phyloP scores from a whole-genome alignment of 2,888 invertebrate genomes.

The Lissocephala sabroskyi region DNA sequence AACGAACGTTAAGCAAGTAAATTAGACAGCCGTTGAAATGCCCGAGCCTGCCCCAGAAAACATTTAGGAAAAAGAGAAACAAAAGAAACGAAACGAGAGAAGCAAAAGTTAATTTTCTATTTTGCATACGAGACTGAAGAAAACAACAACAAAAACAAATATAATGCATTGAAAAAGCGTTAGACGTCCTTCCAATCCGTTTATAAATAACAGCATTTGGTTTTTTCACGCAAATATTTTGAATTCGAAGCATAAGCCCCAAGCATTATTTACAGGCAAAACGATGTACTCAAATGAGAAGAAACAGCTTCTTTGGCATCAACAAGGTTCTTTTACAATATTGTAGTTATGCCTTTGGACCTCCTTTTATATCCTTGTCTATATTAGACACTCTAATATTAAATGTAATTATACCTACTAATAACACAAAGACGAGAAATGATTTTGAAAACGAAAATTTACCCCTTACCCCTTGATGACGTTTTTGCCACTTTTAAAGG shows the following conservation, averaged over 20 bases:
- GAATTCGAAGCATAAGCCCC: no score
- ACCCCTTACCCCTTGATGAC: no score
- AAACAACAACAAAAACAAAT: no score
- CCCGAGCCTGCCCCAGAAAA: neutral
- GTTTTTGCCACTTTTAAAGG: no score
- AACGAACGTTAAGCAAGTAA: constrained; percentile 18
- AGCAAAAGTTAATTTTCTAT: constrained; percentile 49
- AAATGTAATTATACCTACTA: no score
- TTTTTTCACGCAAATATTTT: no score
- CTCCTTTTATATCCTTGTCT: constrained; percentile 53
- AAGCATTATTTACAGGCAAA: constrained; percentile 39
- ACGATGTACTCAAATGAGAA: constrained; percentile 13
- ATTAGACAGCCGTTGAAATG: neutral
- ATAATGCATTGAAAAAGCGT: constrained; percentile 37
- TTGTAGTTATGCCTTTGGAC: constrained; percentile 37
- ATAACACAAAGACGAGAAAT: constrained; percentile 18
- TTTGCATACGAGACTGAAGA: constrained; percentile 57
- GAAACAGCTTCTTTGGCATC: constrained; percentile 41
- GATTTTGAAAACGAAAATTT: no score
- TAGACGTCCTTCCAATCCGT: no score
- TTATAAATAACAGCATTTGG: no score
- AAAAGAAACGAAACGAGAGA: constrained; percentile 27
- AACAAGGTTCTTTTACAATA: neutral
- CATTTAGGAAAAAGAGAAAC: constrained; percentile 1
- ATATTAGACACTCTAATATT: constrained; percentile 59